A percentile compares a stretch with the other conserved stretches of the same genome.
Evolutionary conservation across 1,140 invertebrate genomes (phyloP).

Genomic region (Heterodera carotae): DNA sequence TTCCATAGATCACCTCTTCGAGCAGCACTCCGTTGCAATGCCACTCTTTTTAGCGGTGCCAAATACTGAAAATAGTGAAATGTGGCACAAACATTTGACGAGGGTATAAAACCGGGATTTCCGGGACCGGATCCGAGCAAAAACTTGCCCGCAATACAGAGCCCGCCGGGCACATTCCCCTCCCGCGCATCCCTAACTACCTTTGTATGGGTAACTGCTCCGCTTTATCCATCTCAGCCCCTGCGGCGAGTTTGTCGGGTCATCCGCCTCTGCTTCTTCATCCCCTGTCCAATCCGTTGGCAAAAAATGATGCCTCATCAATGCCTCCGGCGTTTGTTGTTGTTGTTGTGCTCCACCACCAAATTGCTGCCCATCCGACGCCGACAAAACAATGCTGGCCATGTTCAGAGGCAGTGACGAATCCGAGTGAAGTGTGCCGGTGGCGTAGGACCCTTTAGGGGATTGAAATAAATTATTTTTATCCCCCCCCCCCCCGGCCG

Average conservation of each 20-base stretch:
- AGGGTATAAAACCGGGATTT: no score
- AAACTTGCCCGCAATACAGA: no score
- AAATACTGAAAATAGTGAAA: constrained; percentile 18
- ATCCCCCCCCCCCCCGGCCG: no score
- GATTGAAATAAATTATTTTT: neutral
- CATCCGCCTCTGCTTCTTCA: neutral
- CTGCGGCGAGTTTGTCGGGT: neutral
- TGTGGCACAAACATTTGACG: no score
- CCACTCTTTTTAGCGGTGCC: constrained; percentile 25
- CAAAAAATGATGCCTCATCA: neutral
- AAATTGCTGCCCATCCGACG: neutral
- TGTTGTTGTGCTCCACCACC: no score
- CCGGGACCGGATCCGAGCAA: no score
- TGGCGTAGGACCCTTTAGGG: neutral
- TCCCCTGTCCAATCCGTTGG: neutral
- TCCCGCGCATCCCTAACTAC: neutral
- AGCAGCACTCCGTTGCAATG: constrained; percentile 33
- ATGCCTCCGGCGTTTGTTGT: neutral
- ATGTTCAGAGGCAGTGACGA: neutral
- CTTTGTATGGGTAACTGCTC: constrained; percentile 21
- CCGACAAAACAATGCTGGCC: neutral
- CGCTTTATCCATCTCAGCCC: constrained; percentile 2
- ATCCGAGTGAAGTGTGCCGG: no score
- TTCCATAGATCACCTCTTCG: constrained; percentile 27
- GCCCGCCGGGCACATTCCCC: neutral